Percentiles rank a stretch among this genome's conserved stretches.
These are phyloP conservation scores for Entomobrya proxima DNA, from an alignment of 2,888 invertebrate species.

Conservation along the genomic window DNA sequence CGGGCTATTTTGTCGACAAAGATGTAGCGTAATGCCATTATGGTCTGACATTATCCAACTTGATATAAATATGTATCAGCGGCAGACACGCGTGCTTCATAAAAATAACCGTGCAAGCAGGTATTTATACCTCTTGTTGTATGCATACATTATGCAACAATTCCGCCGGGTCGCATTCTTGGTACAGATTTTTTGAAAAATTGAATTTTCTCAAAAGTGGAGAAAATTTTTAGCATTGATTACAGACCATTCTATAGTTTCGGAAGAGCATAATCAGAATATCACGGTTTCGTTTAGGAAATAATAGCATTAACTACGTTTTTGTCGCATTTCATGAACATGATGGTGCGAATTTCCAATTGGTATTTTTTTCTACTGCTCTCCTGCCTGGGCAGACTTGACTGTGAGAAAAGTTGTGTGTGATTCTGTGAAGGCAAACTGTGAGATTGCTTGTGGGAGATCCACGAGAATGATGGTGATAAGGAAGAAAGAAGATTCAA, in stretches of 20 bases:
- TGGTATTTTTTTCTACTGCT: slow-evolving; percentile 48
- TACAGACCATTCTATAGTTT: slow-evolving; percentile 10
- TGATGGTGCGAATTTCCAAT: slow-evolving; percentile 67
- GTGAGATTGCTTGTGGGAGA: slow-evolving; percentile 67
- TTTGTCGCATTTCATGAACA: slow-evolving; percentile 58
- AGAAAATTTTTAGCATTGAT: background rate
- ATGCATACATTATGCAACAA: slow-evolving; percentile 21
- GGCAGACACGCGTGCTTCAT: slow-evolving; percentile 43
- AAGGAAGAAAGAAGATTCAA: slow-evolving; percentile 48
- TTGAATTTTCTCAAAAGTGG: background rate
- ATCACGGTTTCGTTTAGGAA: slow-evolving; percentile 10
- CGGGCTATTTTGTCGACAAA: background rate
- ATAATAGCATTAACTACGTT: slow-evolving; percentile 23
- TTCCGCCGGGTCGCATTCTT: slow-evolving; percentile 14
- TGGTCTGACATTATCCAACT: background rate
- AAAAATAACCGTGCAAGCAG: slow-evolving; percentile 26
- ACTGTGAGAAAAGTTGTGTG: slow-evolving; percentile 39
- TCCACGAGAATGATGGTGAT: slow-evolving; percentile 56
- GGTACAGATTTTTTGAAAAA: slow-evolving; percentile 38
- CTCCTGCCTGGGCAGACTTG: background rate
- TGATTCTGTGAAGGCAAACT: slow-evolving; percentile 56
- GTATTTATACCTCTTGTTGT: background rate
- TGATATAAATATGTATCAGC: slow-evolving; percentile 13
- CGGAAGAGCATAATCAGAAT: background rate
- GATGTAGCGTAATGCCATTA: background rate